Conservation (phyloP, 2,797 vertebrate genomes). For the Myiothlypis coronata region DNA sequence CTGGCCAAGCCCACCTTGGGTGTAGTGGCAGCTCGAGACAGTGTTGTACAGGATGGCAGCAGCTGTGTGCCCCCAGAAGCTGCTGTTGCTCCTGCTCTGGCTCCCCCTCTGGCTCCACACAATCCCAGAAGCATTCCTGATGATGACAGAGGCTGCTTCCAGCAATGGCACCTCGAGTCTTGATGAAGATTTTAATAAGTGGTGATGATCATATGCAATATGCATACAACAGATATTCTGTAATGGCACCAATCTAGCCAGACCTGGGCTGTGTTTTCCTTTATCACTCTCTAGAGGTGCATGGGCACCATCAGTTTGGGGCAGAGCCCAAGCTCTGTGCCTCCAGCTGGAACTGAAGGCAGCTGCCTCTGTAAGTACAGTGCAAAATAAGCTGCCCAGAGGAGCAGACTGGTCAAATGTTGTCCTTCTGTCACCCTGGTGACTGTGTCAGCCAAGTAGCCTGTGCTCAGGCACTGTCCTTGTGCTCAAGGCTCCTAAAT, state of each 20-base stretch:
- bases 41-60: background rate
- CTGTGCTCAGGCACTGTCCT: background rate
- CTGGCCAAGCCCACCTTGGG: background rate
- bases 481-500: background rate
- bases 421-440: background rate
- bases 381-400: background rate
- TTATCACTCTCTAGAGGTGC: background rate
- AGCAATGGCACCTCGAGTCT: background rate
- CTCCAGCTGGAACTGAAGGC: background rate
- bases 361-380: background rate
- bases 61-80: background rate
- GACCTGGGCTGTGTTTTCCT: background rate
- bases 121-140: background rate
- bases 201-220: background rate
- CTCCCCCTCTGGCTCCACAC: background rate
- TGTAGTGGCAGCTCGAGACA: background rate
- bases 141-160: background rate
- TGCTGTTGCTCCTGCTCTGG: background rate
- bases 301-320: fast-evolving
- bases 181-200: background rate
- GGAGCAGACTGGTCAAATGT: background rate
- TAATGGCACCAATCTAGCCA: background rate
- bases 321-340: background rate
- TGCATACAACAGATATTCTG: background rate
- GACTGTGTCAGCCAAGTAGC: background rate